These are phyloP conservation scores for Mactra quadrangularis DNA, from an alignment of 1,140 invertebrate species.

Conservation along the genomic window DNA sequence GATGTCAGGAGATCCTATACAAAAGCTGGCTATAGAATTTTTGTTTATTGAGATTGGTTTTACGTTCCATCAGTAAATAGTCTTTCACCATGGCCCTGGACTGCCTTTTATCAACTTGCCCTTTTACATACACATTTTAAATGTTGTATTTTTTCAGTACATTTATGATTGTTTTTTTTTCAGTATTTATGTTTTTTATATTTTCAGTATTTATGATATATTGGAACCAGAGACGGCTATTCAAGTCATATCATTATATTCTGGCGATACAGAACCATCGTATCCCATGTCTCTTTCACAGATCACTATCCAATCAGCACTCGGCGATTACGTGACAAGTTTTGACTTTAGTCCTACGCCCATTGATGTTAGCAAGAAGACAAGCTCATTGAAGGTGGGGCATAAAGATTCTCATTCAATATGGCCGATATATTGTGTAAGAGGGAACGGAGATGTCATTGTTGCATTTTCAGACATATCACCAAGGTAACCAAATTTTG, in stretches of 20 bases:
- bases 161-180: no score
- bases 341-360: constrained; percentile 91
- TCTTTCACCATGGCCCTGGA: no score
- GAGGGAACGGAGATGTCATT: constrained; percentile 91
- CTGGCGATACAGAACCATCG: constrained; percentile 56
- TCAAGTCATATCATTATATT: constrained; percentile 78
- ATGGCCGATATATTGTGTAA: constrained; percentile 91
- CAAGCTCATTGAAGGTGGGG: not conserved
- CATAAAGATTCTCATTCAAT: constrained; percentile 78
- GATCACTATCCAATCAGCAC: constrained; percentile 83
- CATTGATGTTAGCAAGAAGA: constrained; percentile 67
- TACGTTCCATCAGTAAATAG: no score
- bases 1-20: no score
- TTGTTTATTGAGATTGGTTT: no score
- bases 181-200: constrained; percentile 22
- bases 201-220: constrained; percentile 80
- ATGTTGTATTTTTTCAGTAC: no score
- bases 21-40: no score
- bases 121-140: no score
- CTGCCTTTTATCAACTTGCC: no score
- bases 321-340: constrained; percentile 92
- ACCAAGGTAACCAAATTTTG: constrained; percentile 25
- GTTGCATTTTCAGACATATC: constrained; percentile 86
- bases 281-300: constrained; percentile 69
- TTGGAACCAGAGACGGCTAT: constrained; percentile 77